These are phyloP conservation scores for Kradibia gibbosae DNA, from an alignment of 1,140 invertebrate species.

Conservation along the genomic window DNA sequence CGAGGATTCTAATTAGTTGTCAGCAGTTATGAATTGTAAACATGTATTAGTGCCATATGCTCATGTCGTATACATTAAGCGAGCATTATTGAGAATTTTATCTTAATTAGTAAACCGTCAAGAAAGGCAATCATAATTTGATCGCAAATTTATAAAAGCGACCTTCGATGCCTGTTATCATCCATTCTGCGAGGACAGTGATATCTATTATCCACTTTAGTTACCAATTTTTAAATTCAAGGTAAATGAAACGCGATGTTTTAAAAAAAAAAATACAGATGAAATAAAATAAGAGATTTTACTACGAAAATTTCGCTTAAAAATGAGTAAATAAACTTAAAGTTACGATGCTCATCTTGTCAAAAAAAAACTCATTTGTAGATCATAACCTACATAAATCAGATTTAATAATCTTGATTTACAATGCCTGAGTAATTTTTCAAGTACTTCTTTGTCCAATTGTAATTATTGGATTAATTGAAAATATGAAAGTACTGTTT, in stretches of 20 bases:
- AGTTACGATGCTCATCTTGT: conserved; percentile 11
- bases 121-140: background rate
- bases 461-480: conserved; percentile 53
- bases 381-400: background rate
- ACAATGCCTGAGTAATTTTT: conserved; percentile 39
- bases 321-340: background rate
- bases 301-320: no score
- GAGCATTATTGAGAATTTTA: background rate
- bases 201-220: no score
- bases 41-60: conserved; percentile 26
- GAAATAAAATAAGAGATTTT: no score
- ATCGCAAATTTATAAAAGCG: no score
- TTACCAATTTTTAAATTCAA: no score
- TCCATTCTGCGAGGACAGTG: no score
- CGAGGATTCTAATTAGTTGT: conserved; percentile 18
- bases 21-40: background rate
- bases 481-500: conserved; percentile 54
- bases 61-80: background rate
- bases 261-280: no score
- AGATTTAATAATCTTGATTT: conserved; percentile 1
- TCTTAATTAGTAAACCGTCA: conserved; percentile 1
- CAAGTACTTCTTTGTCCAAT: conserved; percentile 57
- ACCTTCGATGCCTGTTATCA: no score
- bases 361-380: background rate
- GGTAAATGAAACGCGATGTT: no score